A percentile compares a stretch with the other conserved stretches of the same genome.
Conservation (phyloP, 2,113 vertebrate species). For the Grammomys surdaster region DNA sequence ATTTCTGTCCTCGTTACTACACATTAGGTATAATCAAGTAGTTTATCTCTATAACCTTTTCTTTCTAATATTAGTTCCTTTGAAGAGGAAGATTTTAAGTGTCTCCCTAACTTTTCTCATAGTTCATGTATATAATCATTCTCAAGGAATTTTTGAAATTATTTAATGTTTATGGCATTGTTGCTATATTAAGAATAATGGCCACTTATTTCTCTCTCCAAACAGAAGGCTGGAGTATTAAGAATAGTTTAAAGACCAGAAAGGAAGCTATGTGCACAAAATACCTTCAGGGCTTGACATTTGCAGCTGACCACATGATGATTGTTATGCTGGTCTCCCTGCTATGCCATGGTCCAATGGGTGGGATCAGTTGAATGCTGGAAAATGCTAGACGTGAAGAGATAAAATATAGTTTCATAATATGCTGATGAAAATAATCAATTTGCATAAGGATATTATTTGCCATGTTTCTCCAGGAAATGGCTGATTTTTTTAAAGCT, state of each 20-base stretch:
- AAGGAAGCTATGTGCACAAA: neutral
- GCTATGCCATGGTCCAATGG: slow-evolving; percentile 81
- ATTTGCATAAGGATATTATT: slow-evolving; percentile 92
- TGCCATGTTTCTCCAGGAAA: slow-evolving; percentile 93
- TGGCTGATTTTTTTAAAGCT: slow-evolving; percentile 88
- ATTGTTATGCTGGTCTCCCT: neutral
- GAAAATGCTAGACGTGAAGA: slow-evolving; percentile 95
- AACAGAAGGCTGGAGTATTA: neutral
- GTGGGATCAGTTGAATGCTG: slow-evolving; percentile 88
- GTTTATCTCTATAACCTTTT: neutral
- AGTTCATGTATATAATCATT: neutral
- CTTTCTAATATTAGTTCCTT: neutral
- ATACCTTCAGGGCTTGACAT: neutral
- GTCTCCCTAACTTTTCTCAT: neutral
- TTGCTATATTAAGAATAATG: neutral
- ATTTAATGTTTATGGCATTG: neutral
- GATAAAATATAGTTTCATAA: slow-evolving; percentile 88
- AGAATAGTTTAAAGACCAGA: neutral
- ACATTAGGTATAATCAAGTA: neutral
- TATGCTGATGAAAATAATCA: slow-evolving; percentile 92
- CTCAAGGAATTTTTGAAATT: neutral
- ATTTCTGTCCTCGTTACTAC: neutral
- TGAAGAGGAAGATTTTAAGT: neutral
- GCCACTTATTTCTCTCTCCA: neutral
- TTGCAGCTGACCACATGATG: neutral